Evolutionary conservation across 1,140 invertebrate genomes (phyloP).

Genomic region (Brachionus koreanus): DNA sequence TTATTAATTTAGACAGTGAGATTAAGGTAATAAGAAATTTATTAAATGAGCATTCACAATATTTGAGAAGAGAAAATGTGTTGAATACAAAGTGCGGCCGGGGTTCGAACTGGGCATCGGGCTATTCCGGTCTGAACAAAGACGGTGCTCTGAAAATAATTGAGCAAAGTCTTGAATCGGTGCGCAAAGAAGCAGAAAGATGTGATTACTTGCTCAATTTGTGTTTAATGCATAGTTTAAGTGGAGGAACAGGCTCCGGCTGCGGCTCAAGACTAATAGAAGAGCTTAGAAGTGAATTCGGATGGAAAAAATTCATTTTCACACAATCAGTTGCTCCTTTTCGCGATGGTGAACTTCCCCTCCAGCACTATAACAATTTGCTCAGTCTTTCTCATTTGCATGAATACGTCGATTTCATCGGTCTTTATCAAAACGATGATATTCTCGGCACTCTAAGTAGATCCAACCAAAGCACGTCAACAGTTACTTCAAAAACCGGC

Average conservation of each 20-base stretch:
- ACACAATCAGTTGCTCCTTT: constrained; percentile 42
- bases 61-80: constrained; percentile 65
- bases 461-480: neutral
- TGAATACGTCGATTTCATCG: constrained; percentile 9
- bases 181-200: constrained; percentile 64
- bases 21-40: constrained; percentile 60
- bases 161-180: constrained; percentile 55
- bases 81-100: constrained; percentile 67
- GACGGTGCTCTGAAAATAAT: constrained; percentile 62
- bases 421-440: constrained; percentile 38
- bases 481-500: neutral
- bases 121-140: constrained; percentile 63
- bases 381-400: constrained; percentile 20
- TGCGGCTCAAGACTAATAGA: constrained; percentile 65
- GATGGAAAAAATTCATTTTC: neutral
- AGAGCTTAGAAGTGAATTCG: constrained; percentile 23
- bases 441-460: neutral
- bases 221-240: constrained; percentile 65
- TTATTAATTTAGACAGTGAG: constrained; percentile 25
- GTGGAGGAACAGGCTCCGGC: constrained; percentile 59
- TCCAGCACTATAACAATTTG: constrained; percentile 43
- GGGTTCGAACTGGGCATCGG: constrained; percentile 71
- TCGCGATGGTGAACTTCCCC: constrained; percentile 10
- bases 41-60: constrained; percentile 68
- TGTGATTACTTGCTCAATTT: constrained; percentile 69